phyloP scores from a whole-genome alignment of 2,113 vertebrate species.

The Octodon degus region DNA sequence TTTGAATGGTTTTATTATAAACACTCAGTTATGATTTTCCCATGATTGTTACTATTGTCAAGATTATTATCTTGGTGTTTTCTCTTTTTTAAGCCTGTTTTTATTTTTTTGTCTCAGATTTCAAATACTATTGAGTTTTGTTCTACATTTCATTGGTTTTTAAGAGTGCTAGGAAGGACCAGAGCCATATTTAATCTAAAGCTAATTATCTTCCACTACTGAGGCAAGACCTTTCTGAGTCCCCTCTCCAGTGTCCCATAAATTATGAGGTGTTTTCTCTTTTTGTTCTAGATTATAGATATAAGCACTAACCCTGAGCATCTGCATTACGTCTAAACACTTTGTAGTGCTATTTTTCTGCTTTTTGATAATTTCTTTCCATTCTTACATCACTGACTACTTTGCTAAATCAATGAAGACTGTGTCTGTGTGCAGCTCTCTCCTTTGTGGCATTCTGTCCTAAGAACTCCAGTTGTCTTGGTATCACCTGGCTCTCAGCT shows the following conservation, averaged over 20 bases:
- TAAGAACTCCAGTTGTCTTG: background rate
- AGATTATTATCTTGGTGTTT: background rate
- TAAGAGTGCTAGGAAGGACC: background rate
- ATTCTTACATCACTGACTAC: background rate
- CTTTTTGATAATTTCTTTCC: background rate
- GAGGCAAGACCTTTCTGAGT: background rate
- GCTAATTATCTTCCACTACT: background rate
- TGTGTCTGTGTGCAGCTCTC: background rate
- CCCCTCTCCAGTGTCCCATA: background rate
- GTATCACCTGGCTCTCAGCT: background rate
- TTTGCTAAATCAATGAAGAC: background rate
- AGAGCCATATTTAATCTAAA: background rate
- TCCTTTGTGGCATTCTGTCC: background rate
- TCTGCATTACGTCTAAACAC: background rate
- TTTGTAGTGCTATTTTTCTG: background rate
- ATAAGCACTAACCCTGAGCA: fast-evolving
- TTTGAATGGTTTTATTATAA: background rate
- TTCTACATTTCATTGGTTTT: background rate
- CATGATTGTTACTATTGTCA: background rate
- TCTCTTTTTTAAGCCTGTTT: background rate
- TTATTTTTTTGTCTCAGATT: background rate
- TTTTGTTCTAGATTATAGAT: background rate
- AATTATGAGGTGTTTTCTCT: background rate
- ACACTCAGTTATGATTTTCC: background rate
- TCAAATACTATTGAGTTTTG: background rate